A percentile compares a stretch with the other conserved stretches of the same genome.
Conservation (phyloP, 2,888 invertebrate genomes). For the Plebejus anna region DNA sequence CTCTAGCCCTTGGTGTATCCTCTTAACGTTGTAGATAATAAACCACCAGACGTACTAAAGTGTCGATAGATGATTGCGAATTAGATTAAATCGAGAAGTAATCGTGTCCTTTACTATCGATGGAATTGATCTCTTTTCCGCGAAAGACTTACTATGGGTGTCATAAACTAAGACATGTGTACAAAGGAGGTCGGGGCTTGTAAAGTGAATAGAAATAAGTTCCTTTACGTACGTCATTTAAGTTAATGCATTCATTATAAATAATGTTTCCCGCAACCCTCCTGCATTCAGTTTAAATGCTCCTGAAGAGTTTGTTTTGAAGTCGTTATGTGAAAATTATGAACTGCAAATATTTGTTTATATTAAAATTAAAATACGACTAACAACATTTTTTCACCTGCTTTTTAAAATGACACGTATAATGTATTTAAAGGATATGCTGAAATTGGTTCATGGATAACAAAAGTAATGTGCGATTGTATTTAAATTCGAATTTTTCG, state of each 20-base stretch:
- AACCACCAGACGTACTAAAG: slow-evolving; percentile 38
- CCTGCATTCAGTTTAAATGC: background rate
- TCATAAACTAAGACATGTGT: slow-evolving; percentile 63
- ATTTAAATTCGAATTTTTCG: slow-evolving; percentile 13
- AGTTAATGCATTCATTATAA: slow-evolving; percentile 22
- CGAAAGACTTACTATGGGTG: slow-evolving; percentile 58
- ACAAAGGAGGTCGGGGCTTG: slow-evolving; percentile 59
- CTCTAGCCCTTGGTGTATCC: too few relatives aligned
- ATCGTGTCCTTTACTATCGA: slow-evolving; percentile 59
- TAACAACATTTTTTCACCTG: background rate
- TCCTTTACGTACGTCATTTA: slow-evolving; percentile 47
- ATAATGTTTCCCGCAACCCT: background rate
- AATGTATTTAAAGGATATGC: background rate
- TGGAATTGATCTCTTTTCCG: slow-evolving; percentile 60
- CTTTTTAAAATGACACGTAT: background rate
- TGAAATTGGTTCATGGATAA: background rate
- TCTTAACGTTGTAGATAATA: slow-evolving; percentile 39
- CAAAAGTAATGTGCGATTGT: slow-evolving; percentile 14
- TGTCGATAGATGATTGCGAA: slow-evolving; percentile 62
- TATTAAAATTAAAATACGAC: background rate
- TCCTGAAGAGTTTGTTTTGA: slow-evolving; percentile 13
- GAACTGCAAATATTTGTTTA: background rate
- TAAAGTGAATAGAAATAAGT: slow-evolving; percentile 43
- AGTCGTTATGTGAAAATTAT: slow-evolving; percentile 1
- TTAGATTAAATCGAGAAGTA: slow-evolving; percentile 56